These are phyloP conservation scores for Mystacides longicornis DNA, from an alignment of 2,888 invertebrate genomes.

Conservation along the genomic window DNA sequence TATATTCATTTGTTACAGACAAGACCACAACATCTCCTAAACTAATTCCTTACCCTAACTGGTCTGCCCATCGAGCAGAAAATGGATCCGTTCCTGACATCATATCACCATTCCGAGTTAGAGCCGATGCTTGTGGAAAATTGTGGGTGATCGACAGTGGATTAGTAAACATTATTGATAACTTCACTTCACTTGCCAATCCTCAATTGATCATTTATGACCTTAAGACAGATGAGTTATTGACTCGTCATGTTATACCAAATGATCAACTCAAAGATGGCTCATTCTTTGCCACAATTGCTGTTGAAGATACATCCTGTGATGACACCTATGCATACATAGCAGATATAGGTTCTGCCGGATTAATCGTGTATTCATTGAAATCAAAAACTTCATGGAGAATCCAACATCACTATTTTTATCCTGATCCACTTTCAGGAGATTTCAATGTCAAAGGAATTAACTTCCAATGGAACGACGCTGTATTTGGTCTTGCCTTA, in stretches of 20 bases:
- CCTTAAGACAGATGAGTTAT: slow-evolving; percentile 58
- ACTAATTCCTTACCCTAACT: slow-evolving; percentile 70
- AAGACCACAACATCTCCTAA: slow-evolving; percentile 57
- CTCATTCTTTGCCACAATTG: slow-evolving; percentile 69
- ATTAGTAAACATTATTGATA: slow-evolving; percentile 51
- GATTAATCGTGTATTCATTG: slow-evolving; percentile 70
- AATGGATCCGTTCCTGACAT: slow-evolving; percentile 53
- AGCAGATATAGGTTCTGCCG: slow-evolving; percentile 62
- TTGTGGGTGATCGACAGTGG: slow-evolving; percentile 77
- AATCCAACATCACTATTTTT: slow-evolving; percentile 62
- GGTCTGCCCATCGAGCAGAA: slow-evolving; percentile 63
- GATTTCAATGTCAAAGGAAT: slow-evolving; percentile 64
- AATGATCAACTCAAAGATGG: slow-evolving; percentile 56
- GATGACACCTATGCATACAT: slow-evolving; percentile 65
- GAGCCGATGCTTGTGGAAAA: slow-evolving; percentile 67
- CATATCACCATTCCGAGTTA: slow-evolving; percentile 64
- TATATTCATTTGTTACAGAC: slow-evolving; percentile 44
- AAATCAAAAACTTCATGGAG: slow-evolving; percentile 65
- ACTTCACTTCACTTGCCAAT: slow-evolving; percentile 44
- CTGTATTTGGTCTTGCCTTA: slow-evolving; percentile 66
- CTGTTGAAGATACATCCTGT: slow-evolving; percentile 67
- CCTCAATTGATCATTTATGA: slow-evolving; percentile 66
- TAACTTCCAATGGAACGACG: slow-evolving; percentile 70
- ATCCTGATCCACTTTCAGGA: slow-evolving; percentile 64
- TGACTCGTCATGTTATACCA: slow-evolving; percentile 61